Percentiles rank a stretch among this genome's conserved stretches.
Evolutionary conservation across 2,797 vertebrate species (phyloP).

Genomic region (Fistularia tabacaria): DNA sequence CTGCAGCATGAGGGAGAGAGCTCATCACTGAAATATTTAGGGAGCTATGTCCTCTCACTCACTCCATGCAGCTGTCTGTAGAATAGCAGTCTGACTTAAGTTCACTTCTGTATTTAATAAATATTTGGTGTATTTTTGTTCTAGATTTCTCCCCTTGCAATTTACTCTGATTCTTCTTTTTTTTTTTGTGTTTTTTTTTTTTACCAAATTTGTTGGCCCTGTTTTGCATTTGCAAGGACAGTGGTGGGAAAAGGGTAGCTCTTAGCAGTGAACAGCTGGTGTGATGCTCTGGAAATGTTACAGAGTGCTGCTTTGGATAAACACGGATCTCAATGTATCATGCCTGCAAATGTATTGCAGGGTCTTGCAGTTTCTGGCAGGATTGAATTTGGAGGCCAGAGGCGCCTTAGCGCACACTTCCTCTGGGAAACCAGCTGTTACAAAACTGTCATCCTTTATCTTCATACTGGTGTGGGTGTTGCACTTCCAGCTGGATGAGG

Average conservation of each 20-base stretch:
- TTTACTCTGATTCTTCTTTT: constrained; percentile 20
- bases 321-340: constrained; percentile 37
- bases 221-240: constrained; percentile 41
- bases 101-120: constrained; percentile 18
- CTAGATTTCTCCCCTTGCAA: constrained; percentile 9
- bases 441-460: constrained; percentile 43
- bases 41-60: constrained; percentile 61
- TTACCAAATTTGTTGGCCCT: constrained; percentile 1
- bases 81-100: constrained; percentile 13
- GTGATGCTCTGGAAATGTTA: constrained; percentile 41
- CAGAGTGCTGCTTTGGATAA: constrained; percentile 42
- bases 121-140: constrained; percentile 13
- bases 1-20: constrained; percentile 63
- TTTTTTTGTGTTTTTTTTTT: too few species aligned
- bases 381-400: constrained; percentile 24
- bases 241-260: constrained; percentile 40
- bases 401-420: constrained; percentile 31
- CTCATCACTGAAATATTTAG: constrained; percentile 78
- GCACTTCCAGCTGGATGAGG: constrained; percentile 22
- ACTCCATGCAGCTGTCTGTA: constrained; percentile 41
- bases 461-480: constrained; percentile 24
- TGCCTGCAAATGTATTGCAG: constrained; percentile 44
- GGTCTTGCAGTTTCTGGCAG: constrained; percentile 36
- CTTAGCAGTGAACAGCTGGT: constrained; percentile 61
- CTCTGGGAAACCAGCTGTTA: constrained; percentile 54